phyloP scores from a whole-genome alignment of 2,888 invertebrate genomes.

The Drosophila emarginata region DNA sequence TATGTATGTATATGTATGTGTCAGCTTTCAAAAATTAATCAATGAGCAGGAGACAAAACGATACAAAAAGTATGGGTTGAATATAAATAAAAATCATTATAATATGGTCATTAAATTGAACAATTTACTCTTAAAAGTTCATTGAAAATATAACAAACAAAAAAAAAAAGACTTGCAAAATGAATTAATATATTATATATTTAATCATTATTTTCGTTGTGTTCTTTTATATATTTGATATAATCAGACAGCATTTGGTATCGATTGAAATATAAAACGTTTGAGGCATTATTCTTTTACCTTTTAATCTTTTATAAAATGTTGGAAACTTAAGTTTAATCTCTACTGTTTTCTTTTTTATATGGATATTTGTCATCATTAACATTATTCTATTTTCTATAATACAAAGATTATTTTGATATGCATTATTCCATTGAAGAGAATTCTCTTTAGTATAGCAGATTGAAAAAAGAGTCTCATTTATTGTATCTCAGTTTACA shows the following conservation, averaged over 20 bases:
- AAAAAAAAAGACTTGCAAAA: conserved; percentile 1
- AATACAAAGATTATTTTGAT: too few relatives aligned
- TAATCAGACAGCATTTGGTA: too few relatives aligned
- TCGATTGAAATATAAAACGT: too few relatives aligned
- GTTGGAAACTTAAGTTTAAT: too few relatives aligned
- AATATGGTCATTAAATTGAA: neutral
- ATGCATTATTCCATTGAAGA: neutral
- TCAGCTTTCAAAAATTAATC: conserved; percentile 35
- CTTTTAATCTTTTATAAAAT: too few relatives aligned
- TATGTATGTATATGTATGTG: conserved; percentile 18
- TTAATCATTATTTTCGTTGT: conserved; percentile 7
- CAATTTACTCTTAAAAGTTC: neutral
- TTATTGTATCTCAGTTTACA: neutral
- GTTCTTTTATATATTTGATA: too few relatives aligned
- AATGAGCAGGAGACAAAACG: conserved; percentile 15
- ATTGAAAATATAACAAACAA: neutral
- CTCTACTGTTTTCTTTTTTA: too few relatives aligned
- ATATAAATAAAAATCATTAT: neutral
- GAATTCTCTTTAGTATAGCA: neutral
- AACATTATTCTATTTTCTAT: too few relatives aligned
- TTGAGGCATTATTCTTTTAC: too few relatives aligned
- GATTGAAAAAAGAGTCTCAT: neutral
- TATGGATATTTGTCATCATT: too few relatives aligned
- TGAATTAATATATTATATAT: conserved; percentile 30
- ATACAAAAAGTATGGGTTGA: neutral